Percentiles rank a stretch among this genome's conserved stretches.
Evolutionary conservation across 2,113 vertebrate genomes (phyloP).

Genomic region (Dunckerocampus dactyliophorus): DNA sequence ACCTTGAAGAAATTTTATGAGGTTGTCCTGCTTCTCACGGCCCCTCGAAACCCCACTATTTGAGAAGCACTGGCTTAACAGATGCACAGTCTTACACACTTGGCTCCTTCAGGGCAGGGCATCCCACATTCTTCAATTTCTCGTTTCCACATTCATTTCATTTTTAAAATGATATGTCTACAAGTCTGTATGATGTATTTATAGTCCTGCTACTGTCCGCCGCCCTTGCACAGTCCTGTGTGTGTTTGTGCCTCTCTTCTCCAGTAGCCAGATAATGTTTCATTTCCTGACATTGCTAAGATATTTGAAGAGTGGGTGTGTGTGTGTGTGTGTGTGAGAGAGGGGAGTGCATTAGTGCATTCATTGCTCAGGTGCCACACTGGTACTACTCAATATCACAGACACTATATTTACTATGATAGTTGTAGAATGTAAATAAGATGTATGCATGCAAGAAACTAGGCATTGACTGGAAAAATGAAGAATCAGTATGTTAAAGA

Average conservation of each 20-base stretch:
- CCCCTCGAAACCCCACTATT: too few relatives aligned
- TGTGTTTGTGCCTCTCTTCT: slow-evolving; percentile 39
- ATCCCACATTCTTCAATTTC: slow-evolving; percentile 8
- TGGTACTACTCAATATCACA: not conserved
- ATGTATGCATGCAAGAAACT: not conserved
- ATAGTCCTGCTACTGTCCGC: slow-evolving; percentile 34
- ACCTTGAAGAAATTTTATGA: too few relatives aligned
- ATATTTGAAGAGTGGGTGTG: slow-evolving; percentile 16
- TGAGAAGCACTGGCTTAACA: too few relatives aligned
- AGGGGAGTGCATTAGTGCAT: too few relatives aligned
- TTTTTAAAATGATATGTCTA: slow-evolving; percentile 51
- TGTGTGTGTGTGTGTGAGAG: slow-evolving; percentile 11
- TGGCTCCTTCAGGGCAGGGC: slow-evolving; percentile 31
- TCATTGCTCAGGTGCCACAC: slow-evolving; percentile 14
- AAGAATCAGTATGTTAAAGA: not conserved
- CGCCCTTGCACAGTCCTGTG: slow-evolving; percentile 33
- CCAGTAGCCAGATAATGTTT: slow-evolving; percentile 48
- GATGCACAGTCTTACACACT: slow-evolving; percentile 22
- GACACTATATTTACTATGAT: not conserved
- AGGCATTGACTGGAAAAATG: not conserved
- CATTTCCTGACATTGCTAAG: slow-evolving; percentile 48
- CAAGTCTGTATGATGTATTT: slow-evolving; percentile 44
- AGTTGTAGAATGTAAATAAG: not conserved
- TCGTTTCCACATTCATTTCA: slow-evolving; percentile 19
- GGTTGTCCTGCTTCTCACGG: too few relatives aligned